Conservation (phyloP, 2,888 invertebrate species). For the Adela reaumurella region DNA sequence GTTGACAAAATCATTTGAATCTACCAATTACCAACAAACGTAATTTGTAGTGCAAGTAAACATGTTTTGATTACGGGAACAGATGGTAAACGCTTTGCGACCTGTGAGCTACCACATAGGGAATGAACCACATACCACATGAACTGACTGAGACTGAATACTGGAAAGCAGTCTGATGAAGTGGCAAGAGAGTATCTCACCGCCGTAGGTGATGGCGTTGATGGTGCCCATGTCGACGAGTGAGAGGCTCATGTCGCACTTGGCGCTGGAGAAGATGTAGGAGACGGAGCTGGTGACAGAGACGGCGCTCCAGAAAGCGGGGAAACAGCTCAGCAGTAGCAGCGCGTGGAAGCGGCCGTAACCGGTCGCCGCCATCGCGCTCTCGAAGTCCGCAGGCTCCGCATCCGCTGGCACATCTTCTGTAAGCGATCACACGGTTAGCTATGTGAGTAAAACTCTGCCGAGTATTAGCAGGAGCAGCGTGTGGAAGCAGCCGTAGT, state of each 20-base stretch:
- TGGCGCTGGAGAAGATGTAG: conserved; percentile 70
- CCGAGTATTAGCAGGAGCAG: neutral
- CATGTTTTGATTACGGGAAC: no score
- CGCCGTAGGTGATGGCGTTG: conserved; percentile 69
- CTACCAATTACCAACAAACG: no score
- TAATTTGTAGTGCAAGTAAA: no score
- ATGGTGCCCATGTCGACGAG: conserved; percentile 68
- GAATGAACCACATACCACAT: no score
- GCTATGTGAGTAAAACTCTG: no score
- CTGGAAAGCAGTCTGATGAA: no score
- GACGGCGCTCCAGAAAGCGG: conserved; percentile 64
- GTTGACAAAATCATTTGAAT: no score
- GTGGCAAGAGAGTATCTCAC: conserved; percentile 26
- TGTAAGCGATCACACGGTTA: no score
- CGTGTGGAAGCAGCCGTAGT: neutral
- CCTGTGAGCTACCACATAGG: no score
- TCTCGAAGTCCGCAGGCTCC: conserved; percentile 61
- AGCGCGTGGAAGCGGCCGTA: conserved; percentile 68
- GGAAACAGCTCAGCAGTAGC: conserved; percentile 57
- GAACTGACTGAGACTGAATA: no score
- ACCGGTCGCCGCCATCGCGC: conserved; percentile 64
- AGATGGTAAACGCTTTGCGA: no score
- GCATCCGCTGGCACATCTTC: neutral
- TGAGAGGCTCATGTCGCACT: conserved; percentile 68
- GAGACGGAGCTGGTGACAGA: conserved; percentile 71